A percentile compares a stretch with the other conserved stretches of the same genome.
Evolutionary conservation across 2,113 vertebrate genomes (phyloP).

Genomic region (Phycodurus eques): DNA sequence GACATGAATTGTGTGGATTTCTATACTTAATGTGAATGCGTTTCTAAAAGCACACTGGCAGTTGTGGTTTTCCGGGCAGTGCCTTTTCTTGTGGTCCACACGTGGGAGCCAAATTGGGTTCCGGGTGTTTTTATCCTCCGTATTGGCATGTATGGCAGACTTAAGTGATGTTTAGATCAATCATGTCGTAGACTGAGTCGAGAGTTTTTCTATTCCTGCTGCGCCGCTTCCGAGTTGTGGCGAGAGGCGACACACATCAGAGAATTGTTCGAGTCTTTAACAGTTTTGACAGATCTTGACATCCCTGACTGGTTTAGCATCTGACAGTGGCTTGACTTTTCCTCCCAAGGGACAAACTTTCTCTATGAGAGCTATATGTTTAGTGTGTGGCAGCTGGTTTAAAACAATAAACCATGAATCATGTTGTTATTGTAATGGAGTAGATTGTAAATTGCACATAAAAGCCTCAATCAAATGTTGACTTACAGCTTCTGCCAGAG

Average conservation of each 20-base stretch:
- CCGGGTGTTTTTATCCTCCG: constrained; percentile 44
- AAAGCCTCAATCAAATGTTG: constrained; percentile 14
- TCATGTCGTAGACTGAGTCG: constrained; percentile 45
- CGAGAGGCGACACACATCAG: constrained; percentile 56
- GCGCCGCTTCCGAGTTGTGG: constrained; percentile 59
- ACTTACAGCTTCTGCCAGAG: not conserved
- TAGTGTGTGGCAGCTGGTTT: not conserved
- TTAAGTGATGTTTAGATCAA: constrained; percentile 70
- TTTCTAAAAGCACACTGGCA: constrained; percentile 59
- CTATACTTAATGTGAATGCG: constrained; percentile 44
- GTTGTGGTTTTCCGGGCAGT: constrained; percentile 71
- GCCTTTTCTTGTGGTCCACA: constrained; percentile 78
- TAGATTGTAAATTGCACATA: not conserved
- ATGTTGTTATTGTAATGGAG: not conserved
- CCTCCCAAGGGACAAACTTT: constrained; percentile 28
- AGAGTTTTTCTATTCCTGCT: constrained; percentile 63
- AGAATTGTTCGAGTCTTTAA: constrained; percentile 42
- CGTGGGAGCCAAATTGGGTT: constrained; percentile 69
- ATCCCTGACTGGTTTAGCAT: constrained; percentile 30
- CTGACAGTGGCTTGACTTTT: constrained; percentile 36
- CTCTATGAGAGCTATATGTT: constrained; percentile 10
- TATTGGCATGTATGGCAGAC: constrained; percentile 44
- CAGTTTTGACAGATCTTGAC: constrained; percentile 34
- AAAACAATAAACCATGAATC: constrained; percentile 8
- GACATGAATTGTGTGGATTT: constrained; percentile 44